Base-by-base conservation (phyloP, 2,888 invertebrate genomes). In the Ennomos fuscantarius region DNA sequence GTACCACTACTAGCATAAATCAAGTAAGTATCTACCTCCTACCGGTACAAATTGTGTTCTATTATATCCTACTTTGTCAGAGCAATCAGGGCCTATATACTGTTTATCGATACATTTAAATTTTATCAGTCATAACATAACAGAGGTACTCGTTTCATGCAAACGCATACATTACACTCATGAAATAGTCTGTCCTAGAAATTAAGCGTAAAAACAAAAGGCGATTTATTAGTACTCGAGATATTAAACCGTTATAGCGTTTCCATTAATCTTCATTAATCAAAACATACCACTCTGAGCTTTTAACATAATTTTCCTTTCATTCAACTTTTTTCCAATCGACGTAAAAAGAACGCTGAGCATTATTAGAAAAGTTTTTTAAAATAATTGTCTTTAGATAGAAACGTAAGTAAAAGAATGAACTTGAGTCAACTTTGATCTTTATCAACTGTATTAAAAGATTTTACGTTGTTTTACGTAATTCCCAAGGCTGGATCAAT, bases 311-410 rank as follows among this genome's bases (percentile, higher is more conserved):
- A 40, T 40, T 34, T 34, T 40, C 9, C 35, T 47, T 54, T 33
- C 37, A 52, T 40, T 52, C 39, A 39, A 24, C 45, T 34, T 42
- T n/a, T 40, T 40, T 9, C 33, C 39, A 45, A 39, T 52, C 33
- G 33, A 44, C 32, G 32, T 13, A 43, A 43, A 51, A 36, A 35
- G 11, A 9, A n/a, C n/a, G 9, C 11, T 41, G 2, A n/a, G 11
- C 12, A 41, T 41, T 35, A 49, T 35, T 35, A 11, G 34, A 12
- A 11, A 15, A 48, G 34, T 49, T n/a, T 15, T 49, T 24, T 41
- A n/a, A n/a, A 41, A 31, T 42, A 11, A 42, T 35, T 49, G 34
- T 35, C 15, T 12, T 8, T 40, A 8, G 24, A 24, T 15, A 33
- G 32, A 35, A 42, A 12, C 15, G 13, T 40, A 15, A 11, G 13